These are phyloP conservation scores for Gadus macrocephalus DNA, from an alignment of 2,113 vertebrate species.

Conservation along the genomic window DNA sequence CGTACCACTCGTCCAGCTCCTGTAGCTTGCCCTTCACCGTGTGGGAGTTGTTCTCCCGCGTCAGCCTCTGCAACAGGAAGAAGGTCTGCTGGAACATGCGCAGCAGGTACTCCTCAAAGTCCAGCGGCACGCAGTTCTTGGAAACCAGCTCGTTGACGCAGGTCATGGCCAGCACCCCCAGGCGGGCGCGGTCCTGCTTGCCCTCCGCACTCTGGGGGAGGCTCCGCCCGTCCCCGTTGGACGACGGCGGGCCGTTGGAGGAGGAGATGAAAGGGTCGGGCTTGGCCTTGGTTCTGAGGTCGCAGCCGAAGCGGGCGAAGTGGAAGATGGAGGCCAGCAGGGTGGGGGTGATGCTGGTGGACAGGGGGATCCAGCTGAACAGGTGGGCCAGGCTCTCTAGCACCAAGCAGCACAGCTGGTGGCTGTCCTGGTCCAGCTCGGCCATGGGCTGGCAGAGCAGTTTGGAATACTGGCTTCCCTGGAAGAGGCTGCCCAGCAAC, in stretches of 20 bases:
- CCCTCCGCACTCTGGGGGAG: conserved; percentile 51
- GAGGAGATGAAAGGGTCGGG: conserved; percentile 52
- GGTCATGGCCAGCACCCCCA: conserved; percentile 93
- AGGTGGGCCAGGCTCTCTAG: conserved; percentile 97
- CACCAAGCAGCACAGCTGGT: conserved; percentile 87
- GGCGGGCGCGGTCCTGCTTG: conserved; percentile 78
- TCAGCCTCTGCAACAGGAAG: conserved; percentile 96
- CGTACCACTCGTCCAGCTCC: conserved; percentile 94
- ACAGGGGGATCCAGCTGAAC: conserved; percentile 99
- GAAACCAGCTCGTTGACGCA: conserved; percentile 99
- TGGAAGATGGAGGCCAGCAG: conserved; percentile 97
- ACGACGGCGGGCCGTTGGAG: conserved; percentile 68
- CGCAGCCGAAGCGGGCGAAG: conserved; percentile 95
- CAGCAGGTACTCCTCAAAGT: conserved; percentile 96
- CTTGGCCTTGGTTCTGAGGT: conserved; percentile 79
- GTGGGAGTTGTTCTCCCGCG: conserved; percentile 88
- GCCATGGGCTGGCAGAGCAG: conserved; percentile 88
- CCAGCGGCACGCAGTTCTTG: conserved; percentile 98
- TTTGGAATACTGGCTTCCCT: conserved; percentile 85
- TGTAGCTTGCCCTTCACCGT: conserved; percentile 90
- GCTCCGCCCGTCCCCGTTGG: conserved; percentile 75
- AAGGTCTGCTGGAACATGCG: conserved; percentile 99
- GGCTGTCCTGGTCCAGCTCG: conserved; percentile 87
- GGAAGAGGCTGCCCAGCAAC: conserved; percentile 83
- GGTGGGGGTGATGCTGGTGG: conserved; percentile 92